Percentiles rank a stretch among this genome's conserved stretches.
These are phyloP conservation scores for Oxystoma pomonae DNA, from an alignment of 2,888 invertebrate genomes.

Conservation along the genomic window DNA sequence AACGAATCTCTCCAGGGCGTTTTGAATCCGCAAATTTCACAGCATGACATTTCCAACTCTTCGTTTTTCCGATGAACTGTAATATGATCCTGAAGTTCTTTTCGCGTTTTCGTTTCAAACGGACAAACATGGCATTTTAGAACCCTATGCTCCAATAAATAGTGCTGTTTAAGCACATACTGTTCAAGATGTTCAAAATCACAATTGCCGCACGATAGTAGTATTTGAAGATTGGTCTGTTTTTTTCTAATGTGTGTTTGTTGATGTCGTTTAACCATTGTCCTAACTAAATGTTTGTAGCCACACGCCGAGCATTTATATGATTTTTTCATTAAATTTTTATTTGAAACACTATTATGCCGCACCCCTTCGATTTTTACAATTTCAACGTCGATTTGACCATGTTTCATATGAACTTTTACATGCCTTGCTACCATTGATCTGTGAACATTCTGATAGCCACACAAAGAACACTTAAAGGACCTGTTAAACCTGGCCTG, in stretches of 20 bases:
- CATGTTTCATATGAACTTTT: background rate
- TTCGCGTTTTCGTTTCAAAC: background rate
- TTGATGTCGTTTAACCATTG: background rate
- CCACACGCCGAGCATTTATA: background rate
- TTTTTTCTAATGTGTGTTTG: background rate
- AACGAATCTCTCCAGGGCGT: background rate
- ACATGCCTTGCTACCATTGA: background rate
- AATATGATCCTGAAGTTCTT: background rate
- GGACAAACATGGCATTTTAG: background rate
- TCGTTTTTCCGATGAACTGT: background rate
- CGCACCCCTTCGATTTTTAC: background rate
- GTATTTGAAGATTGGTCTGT: background rate
- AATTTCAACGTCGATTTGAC: background rate
- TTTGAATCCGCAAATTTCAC: background rate
- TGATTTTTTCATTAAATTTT: background rate
- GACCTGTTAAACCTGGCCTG: background rate
- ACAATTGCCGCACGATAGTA: background rate
- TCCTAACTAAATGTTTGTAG: background rate
- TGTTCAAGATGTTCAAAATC: background rate
- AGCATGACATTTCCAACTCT: background rate
- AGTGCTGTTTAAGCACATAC: background rate
- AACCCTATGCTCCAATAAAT: background rate
- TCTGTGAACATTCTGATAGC: background rate
- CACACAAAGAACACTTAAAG: background rate
- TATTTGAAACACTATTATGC: background rate